Conservation (phyloP, 2,113 vertebrate genomes). For the Carassius gibelio region DNA sequence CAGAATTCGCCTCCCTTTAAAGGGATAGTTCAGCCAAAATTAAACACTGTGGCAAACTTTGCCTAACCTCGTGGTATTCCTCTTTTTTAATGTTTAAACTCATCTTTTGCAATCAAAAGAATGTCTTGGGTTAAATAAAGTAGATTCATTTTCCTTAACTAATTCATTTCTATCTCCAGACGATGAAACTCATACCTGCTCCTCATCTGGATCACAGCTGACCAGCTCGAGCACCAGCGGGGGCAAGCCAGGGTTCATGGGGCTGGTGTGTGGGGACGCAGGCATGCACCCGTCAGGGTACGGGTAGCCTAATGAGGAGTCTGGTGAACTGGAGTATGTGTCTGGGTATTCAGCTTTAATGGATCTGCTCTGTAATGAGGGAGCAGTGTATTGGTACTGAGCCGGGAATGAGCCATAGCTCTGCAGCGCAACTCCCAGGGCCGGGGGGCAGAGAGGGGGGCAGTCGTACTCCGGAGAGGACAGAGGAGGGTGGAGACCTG, state of each 20-base stretch:
- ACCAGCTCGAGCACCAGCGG: conserved; percentile 92
- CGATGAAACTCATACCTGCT: conserved; percentile 72
- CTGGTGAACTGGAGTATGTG: conserved; percentile 82
- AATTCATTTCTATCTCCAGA: background rate
- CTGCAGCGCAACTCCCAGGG: conserved; percentile 84
- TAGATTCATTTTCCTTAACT: background rate
- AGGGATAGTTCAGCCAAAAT: background rate
- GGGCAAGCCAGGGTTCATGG: conserved; percentile 81
- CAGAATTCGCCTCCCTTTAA: background rate
- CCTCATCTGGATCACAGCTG: conserved; percentile 90
- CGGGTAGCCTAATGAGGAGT: conserved; percentile 83
- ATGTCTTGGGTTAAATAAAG: background rate
- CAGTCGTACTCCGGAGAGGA: conserved; percentile 85
- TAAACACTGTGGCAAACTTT: background rate
- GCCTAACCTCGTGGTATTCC: background rate
- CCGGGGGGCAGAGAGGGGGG: conserved; percentile 80
- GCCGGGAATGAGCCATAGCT: conserved; percentile 76
- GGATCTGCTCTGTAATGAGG: conserved; percentile 82
- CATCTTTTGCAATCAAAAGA: background rate
- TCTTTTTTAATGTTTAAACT: too few species aligned
- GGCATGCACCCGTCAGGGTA: conserved; percentile 86
- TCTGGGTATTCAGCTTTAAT: conserved; percentile 97
- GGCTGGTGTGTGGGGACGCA: conserved; percentile 76
- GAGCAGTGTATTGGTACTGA: conserved; percentile 88
- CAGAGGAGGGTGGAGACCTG: conserved; percentile 81